Conservation (phyloP, 2,888 invertebrate species). For the Thecophora atra region DNA sequence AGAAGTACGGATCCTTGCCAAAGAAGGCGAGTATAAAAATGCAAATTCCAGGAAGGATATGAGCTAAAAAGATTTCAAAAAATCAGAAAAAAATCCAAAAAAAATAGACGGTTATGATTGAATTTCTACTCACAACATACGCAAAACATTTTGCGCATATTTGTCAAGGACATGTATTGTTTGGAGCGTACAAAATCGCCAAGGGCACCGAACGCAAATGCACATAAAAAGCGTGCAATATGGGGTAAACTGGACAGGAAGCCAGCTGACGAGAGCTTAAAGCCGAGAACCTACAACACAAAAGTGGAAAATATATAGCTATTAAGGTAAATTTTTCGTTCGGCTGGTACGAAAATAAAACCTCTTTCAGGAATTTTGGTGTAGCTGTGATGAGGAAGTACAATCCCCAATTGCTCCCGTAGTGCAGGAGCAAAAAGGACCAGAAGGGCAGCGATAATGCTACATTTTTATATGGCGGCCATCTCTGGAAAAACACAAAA, state of each 20-base stretch:
- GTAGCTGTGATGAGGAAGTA: constrained; percentile 81
- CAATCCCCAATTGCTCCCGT: constrained; percentile 80
- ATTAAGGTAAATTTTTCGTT: not conserved
- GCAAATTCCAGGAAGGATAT: constrained; percentile 71
- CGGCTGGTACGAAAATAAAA: constrained; percentile 36
- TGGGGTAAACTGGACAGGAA: constrained; percentile 77
- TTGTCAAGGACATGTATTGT: constrained; percentile 67
- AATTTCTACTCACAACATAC: constrained; percentile 73
- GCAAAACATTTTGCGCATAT: constrained; percentile 74
- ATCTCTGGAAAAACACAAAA: constrained; percentile 66
- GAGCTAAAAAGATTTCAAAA: constrained; percentile 60
- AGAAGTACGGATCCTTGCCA: constrained; percentile 72
- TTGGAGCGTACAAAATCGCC: constrained; percentile 72
- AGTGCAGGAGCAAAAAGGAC: constrained; percentile 74
- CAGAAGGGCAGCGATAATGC: constrained; percentile 75
- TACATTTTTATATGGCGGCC: constrained; percentile 73
- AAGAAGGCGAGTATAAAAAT: constrained; percentile 69
- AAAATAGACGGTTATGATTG: too few relatives aligned
- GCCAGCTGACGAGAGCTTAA: constrained; percentile 77
- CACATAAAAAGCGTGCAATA: constrained; percentile 74
- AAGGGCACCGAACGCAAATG: constrained; percentile 76
- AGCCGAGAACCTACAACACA: constrained; percentile 71
- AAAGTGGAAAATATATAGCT: not conserved
- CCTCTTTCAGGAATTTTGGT: constrained; percentile 78
- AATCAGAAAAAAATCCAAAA: not conserved